Conservation (phyloP, 2,888 invertebrate species). For the Sturmia bella region DNA sequence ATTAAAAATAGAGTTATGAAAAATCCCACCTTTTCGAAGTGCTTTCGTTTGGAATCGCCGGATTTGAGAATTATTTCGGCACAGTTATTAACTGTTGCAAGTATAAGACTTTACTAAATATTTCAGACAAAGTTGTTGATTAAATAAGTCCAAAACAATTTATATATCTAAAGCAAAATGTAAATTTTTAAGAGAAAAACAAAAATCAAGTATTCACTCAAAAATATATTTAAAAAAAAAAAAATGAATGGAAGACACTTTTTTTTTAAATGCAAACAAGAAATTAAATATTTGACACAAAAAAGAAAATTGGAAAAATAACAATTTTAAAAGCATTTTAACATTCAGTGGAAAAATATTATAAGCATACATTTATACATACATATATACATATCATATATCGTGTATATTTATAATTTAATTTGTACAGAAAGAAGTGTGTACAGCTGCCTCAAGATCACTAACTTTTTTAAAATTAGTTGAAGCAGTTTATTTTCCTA, state of each 20-base stretch:
- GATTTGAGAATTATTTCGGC: constrained; percentile 26
- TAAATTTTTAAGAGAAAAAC: constrained; percentile 21
- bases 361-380: neutral
- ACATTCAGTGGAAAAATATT: no score
- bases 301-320: neutral
- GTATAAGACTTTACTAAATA: constrained; percentile 78
- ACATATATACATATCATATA: neutral
- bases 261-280: neutral
- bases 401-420: neutral
- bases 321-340: no score
- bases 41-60: constrained; percentile 19
- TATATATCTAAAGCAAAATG: constrained; percentile 21
- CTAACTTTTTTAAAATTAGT: neutral
- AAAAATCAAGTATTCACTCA: constrained; percentile 39
- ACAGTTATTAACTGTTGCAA: constrained; percentile 76
- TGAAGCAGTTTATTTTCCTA: neutral
- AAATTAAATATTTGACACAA: neutral
- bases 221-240: neutral
- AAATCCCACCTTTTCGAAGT: constrained; percentile 52
- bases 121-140: constrained; percentile 42
- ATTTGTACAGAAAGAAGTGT: neutral
- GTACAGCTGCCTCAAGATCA: no score
- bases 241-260: neutral
- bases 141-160: constrained; percentile 60
- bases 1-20: no score